Percentiles rank a stretch among this genome's conserved stretches.
Conservation (phyloP, 2,113 vertebrate species). For the Brachyhypopomus occidentalis region DNA sequence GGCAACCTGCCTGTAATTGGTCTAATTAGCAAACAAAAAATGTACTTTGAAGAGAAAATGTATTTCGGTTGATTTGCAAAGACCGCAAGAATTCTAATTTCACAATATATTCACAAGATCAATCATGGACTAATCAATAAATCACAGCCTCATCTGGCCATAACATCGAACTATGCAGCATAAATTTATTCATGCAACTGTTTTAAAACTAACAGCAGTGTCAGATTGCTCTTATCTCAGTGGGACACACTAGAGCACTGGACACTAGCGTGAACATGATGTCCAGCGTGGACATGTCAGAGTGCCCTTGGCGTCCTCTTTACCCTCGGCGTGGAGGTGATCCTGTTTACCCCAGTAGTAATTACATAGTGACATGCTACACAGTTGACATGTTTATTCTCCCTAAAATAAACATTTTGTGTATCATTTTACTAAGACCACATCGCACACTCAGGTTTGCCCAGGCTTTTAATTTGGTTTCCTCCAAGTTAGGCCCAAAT, state of each 20-base stretch:
- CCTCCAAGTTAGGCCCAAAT: slow-evolving; percentile 34
- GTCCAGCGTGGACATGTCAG: no score
- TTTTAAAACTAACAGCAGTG: not conserved
- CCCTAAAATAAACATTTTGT: slow-evolving; percentile 24
- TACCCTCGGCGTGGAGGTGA: not conserved
- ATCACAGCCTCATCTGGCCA: not conserved
- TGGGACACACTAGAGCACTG: not conserved
- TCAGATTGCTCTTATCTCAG: not conserved
- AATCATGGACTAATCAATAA: not conserved
- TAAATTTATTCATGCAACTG: not conserved
- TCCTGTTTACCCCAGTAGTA: not conserved
- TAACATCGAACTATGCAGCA: not conserved
- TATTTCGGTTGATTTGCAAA: no score
- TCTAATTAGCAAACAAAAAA: not conserved
- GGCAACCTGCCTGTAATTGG: not conserved
- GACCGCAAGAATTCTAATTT: not conserved
- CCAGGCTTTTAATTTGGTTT: slow-evolving; percentile 26
- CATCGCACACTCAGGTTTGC: not conserved
- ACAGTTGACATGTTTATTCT: slow-evolving; percentile 4
- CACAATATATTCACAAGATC: not conserved
- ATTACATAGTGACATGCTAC: not conserved
- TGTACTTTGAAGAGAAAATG: no score
- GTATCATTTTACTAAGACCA: not conserved
- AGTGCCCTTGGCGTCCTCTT: not conserved
- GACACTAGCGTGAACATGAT: not conserved